A percentile compares a stretch with the other conserved stretches of the same genome.
Evolutionary conservation across 2,888 invertebrate genomes (phyloP).

Genomic region (Elmis aenea): DNA sequence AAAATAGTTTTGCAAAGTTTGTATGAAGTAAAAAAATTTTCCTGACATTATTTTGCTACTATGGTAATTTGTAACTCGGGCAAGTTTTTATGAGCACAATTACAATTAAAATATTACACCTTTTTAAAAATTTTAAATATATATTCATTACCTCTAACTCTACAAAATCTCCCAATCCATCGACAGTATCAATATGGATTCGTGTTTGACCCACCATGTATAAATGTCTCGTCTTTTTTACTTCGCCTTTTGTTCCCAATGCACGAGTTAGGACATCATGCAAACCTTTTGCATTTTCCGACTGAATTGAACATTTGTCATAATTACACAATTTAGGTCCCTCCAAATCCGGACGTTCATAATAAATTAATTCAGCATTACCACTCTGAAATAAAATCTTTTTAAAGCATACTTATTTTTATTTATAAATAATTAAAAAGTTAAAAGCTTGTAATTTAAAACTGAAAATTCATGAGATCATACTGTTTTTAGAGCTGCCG

Average conservation of each 20-base stretch:
- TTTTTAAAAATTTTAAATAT: too few relatives aligned
- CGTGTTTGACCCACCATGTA: constrained; percentile 79
- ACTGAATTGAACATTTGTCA: constrained; percentile 55
- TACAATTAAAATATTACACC: too few relatives aligned
- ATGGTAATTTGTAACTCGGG: too few relatives aligned
- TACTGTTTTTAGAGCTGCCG: too few relatives aligned
- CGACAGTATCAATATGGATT: constrained; percentile 83
- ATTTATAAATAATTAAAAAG: constrained; percentile 2
- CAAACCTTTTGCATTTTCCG: constrained; percentile 51
- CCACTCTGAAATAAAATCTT: constrained; percentile 48
- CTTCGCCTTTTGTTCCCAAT: constrained; percentile 66
- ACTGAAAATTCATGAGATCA: too few relatives aligned
- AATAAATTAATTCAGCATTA: constrained; percentile 68
- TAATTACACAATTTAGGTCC: constrained; percentile 80
- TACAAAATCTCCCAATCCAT: constrained; percentile 73
- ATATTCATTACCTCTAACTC: constrained; percentile 69
- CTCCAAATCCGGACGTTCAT: constrained; percentile 67
- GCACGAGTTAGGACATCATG: constrained; percentile 53
- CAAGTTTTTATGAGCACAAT: too few relatives aligned
- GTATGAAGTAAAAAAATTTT: too few relatives aligned
- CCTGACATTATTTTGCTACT: too few relatives aligned
- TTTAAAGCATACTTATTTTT: constrained; percentile 1
- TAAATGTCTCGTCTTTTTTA: constrained; percentile 71
- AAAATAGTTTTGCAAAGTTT: too few relatives aligned
- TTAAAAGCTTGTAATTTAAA: constrained; percentile 2